These are phyloP conservation scores for Hoplostethus mediterraneus DNA, from an alignment of 2,797 vertebrate genomes.

Conservation along the genomic window DNA sequence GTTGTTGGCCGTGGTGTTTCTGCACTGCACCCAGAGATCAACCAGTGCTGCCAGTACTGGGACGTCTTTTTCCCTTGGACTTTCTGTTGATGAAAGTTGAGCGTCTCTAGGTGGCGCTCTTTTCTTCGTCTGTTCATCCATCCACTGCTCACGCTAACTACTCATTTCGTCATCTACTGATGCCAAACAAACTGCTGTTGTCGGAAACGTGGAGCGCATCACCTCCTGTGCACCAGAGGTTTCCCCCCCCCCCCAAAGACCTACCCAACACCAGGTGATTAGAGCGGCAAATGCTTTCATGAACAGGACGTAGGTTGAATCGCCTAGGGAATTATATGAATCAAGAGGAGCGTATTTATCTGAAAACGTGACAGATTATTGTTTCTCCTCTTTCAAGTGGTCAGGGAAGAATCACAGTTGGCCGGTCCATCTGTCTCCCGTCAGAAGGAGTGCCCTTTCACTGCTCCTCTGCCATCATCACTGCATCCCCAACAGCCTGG, in stretches of 20 bases:
- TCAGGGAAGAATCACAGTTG: constrained; percentile 35
- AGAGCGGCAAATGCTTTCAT: no score
- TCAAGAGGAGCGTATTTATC: no score
- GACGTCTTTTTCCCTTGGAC: neutral
- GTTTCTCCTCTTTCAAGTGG: neutral
- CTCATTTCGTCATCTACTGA: neutral
- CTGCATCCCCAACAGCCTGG: constrained; percentile 64
- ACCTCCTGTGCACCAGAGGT: neutral
- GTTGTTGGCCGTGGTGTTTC: neutral
- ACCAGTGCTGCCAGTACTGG: neutral
- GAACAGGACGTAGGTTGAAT: no score
- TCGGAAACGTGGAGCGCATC: neutral
- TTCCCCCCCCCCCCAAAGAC: no score
- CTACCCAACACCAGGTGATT: no score
- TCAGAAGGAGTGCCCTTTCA: constrained; percentile 46
- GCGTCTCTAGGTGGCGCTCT: neutral
- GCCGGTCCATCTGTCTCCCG: constrained; percentile 57
- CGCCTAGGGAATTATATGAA: no score
- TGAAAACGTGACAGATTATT: no score
- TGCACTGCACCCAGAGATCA: neutral
- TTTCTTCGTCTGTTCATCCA: neutral
- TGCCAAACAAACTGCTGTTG: neutral
- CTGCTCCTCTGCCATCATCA: constrained; percentile 38
- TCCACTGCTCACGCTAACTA: neutral
- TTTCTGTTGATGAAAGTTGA: no score